These are phyloP conservation scores for Sturmia bella DNA, from an alignment of 2,888 invertebrate genomes.

Conservation along the genomic window DNA sequence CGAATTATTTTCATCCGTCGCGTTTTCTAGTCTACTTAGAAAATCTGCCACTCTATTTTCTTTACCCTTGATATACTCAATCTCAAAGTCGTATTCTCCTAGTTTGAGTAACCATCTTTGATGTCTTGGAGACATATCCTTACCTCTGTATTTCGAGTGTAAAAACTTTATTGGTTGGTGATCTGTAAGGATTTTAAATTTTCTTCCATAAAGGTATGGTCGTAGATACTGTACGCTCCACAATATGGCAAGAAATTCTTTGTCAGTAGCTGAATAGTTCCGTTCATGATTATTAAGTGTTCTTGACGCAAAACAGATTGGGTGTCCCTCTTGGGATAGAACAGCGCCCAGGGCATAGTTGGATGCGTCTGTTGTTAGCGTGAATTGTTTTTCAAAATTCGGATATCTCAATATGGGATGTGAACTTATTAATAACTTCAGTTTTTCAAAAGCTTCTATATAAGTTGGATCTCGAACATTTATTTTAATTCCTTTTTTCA, in stretches of 20 bases:
- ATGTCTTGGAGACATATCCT: constrained; percentile 29
- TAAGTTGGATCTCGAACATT: constrained; percentile 4
- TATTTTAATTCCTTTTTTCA: constrained; percentile 20
- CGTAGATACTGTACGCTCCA: too few species aligned
- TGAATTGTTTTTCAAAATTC: constrained; percentile 29
- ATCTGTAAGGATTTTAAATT: too few species aligned
- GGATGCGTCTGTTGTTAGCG: constrained; percentile 4
- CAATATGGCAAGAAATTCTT: too few species aligned
- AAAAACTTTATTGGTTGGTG: too few species aligned
- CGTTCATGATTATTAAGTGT: too few species aligned
- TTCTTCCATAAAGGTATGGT: too few species aligned
- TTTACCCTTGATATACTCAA: constrained; percentile 48
- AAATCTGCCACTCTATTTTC: constrained; percentile 53
- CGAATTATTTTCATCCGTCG: background rate
- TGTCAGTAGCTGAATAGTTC: too few species aligned
- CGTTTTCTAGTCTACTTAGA: constrained; percentile 48
- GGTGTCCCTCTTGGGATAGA: constrained; percentile 24
- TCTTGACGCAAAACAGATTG: constrained; percentile 1
- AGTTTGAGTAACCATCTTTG: constrained; percentile 52
- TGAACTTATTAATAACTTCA: constrained; percentile 9
- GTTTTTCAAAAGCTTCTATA: constrained; percentile 32
- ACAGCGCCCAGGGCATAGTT: constrained; percentile 30
- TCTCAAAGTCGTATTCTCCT: constrained; percentile 28
- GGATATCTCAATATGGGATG: constrained; percentile 16
- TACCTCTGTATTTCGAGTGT: background rate